A percentile compares a stretch with the other conserved stretches of the same genome.
Evolutionary conservation across 2,797 vertebrate species (phyloP).

Genomic region (Orestias chungarensis): DNA sequence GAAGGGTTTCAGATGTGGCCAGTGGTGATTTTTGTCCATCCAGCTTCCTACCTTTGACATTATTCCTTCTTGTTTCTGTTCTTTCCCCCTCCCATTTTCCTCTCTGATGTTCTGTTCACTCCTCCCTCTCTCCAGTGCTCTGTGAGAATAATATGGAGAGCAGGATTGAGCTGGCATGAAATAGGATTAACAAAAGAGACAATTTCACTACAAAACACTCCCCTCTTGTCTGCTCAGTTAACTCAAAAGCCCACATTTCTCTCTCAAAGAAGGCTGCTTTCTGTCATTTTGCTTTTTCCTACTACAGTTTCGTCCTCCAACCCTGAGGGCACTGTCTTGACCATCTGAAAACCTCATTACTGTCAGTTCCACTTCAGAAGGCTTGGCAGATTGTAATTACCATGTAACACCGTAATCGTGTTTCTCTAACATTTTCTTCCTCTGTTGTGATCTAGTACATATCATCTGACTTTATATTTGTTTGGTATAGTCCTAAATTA

Average conservation of each 20-base stretch:
- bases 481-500: neutral
- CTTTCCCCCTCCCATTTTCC: neutral
- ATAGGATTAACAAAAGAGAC: conserved; percentile 78
- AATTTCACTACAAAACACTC: conserved; percentile 65
- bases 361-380: neutral
- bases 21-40: conserved; percentile 45
- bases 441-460: neutral
- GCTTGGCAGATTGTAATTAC: neutral
- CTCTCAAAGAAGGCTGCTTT: conserved; percentile 6
- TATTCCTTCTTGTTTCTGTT: conserved; percentile 12
- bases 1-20: conserved; percentile 56
- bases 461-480: neutral
- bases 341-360: conserved; percentile 5
- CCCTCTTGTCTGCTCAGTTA: conserved; percentile 38
- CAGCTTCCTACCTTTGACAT: conserved; percentile 1
- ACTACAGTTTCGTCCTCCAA: neutral
- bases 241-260: conserved; percentile 40
- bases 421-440: neutral
- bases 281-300: conserved; percentile 15
- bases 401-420: neutral
- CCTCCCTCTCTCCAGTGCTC: conserved; percentile 31
- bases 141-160: conserved; percentile 66
- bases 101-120: neutral
- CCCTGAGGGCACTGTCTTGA: neutral
- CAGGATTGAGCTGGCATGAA: conserved; percentile 74